phyloP scores from a whole-genome alignment of 2,797 vertebrate genomes.

The Molossus alvarezi region DNA sequence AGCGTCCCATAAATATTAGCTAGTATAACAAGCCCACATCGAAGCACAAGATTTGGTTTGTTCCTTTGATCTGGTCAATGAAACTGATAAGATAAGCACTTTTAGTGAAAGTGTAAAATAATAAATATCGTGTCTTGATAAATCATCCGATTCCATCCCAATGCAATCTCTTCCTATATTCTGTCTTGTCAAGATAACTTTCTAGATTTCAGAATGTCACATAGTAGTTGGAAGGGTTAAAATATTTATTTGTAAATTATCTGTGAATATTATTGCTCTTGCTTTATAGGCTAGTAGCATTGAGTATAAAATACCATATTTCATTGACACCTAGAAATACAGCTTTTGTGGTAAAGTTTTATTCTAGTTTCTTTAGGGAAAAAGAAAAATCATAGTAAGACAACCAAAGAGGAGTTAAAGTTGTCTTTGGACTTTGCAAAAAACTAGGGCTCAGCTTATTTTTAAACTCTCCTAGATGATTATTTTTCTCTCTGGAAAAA shows the following conservation, averaged over 20 bases:
- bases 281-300: not conserved
- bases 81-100: not conserved
- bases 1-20: not conserved
- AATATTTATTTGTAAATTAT: not conserved
- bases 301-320: conserved; percentile 13
- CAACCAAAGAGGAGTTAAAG: conserved; percentile 32
- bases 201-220: conserved; percentile 48
- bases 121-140: not conserved
- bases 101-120: conserved; percentile 23
- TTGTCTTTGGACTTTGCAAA: not conserved
- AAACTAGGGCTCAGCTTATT: not conserved
- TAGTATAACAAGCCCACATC: not conserved
- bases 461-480: conserved; percentile 65
- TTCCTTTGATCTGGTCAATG: conserved; percentile 41
- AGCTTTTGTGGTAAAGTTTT: conserved; percentile 6
- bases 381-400: not conserved
- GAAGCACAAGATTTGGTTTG: not conserved
- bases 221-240: not conserved
- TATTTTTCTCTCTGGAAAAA: conserved; percentile 62
- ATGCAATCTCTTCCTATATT: not conserved
- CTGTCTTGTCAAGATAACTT: not conserved
- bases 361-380: conserved; percentile 55
- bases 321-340: not conserved
- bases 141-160: conserved; percentile 26
- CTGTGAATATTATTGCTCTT: conserved; percentile 9